These are phyloP conservation scores for Herminia tarsipennalis DNA, from an alignment of 2,888 invertebrate genomes.

Conservation along the genomic window DNA sequence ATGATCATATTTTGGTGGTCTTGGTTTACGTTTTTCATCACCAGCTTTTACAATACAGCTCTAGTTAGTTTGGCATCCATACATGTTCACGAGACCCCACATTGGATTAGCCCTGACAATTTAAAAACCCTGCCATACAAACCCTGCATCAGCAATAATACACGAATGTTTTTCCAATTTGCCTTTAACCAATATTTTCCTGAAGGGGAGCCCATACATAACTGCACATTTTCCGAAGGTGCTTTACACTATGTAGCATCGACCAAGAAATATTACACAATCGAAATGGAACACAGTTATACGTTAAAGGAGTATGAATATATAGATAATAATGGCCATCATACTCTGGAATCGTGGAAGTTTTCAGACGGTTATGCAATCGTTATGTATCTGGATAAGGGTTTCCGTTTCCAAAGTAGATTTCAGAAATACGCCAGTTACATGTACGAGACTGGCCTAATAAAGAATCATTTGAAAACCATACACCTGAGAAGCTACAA, in stretches of 20 bases:
- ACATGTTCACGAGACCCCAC: conserved; percentile 43
- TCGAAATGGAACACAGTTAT: conserved; percentile 54
- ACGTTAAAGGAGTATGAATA: conserved; percentile 51
- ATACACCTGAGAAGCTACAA: conserved; percentile 39
- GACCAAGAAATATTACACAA: conserved; percentile 47
- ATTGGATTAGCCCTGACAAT: conserved; percentile 37
- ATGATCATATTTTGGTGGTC: conserved; percentile 59
- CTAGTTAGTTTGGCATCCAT: conserved; percentile 60
- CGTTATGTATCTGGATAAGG: conserved; percentile 53
- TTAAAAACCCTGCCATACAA: conserved; percentile 46
- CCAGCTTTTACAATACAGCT: conserved; percentile 65
- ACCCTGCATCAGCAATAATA: conserved; percentile 56
- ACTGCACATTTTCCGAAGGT: conserved; percentile 46
- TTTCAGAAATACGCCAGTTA: conserved; percentile 51
- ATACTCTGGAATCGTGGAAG: conserved; percentile 49
- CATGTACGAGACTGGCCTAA: conserved; percentile 60
- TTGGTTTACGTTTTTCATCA: conserved; percentile 65
- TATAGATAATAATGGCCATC: conserved; percentile 46
- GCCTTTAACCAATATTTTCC: conserved; percentile 57
- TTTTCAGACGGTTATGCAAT: conserved; percentile 45
- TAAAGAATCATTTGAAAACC: conserved; percentile 44
- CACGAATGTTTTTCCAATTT: conserved; percentile 49
- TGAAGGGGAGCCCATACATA: conserved; percentile 30
- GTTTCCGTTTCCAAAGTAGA: conserved; percentile 52
- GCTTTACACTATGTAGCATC: conserved; percentile 51